These are phyloP conservation scores for Drosophila multiciliata DNA, from an alignment of 2,888 invertebrate genomes.

Conservation along the genomic window DNA sequence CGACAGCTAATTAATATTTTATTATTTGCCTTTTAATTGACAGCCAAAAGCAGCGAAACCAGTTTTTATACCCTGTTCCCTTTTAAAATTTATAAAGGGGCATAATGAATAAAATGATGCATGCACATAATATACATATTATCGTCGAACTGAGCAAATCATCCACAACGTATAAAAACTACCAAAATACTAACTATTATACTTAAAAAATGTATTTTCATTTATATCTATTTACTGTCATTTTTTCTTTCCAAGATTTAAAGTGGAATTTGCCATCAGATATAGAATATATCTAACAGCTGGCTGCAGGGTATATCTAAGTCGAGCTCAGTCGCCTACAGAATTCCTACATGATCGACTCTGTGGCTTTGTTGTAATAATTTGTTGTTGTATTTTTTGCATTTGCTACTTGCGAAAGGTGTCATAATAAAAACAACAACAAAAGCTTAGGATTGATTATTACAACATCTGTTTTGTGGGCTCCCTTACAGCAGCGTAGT, in stretches of 20 bases:
- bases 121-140: not conserved
- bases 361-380: constrained; percentile 13
- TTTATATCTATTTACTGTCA: no score
- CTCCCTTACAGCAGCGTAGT: constrained; percentile 27
- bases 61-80: constrained; percentile 37
- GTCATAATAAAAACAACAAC: constrained; percentile 58
- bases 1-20: no score
- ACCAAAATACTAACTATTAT: no score
- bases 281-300: not conserved
- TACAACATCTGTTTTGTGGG: constrained; percentile 61
- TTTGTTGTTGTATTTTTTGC: constrained; percentile 48
- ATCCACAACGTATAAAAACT: no score
- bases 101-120: not conserved
- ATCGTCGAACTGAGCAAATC: no score
- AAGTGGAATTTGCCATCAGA: no score
- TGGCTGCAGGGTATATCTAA: not conserved
- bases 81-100: not conserved
- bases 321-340: not conserved
- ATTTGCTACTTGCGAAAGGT: constrained; percentile 67
- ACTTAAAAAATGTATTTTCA: no score
- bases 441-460: constrained; percentile 56
- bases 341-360: not conserved
- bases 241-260: no score
- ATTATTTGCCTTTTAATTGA: constrained; percentile 57
- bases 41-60: constrained; percentile 68